A percentile compares a stretch with the other conserved stretches of the same genome.
These are phyloP conservation scores for Periphyllus acericola DNA, from an alignment of 2,888 invertebrate species.

Conservation along the genomic window DNA sequence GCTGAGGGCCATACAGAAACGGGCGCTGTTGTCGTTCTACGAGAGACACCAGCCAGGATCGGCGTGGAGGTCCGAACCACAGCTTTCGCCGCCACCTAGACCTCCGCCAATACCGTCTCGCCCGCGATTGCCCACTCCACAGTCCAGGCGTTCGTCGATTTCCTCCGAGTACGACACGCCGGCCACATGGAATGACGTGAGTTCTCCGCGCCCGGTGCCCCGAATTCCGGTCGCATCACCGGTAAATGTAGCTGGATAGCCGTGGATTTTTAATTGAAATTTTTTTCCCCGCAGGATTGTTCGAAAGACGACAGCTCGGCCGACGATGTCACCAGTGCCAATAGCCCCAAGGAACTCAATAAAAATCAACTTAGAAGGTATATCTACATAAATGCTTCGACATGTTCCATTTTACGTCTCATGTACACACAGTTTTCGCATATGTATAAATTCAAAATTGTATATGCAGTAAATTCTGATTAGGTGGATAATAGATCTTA, in stretches of 20 bases:
- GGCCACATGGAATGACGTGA: constrained; percentile 65
- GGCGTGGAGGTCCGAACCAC: constrained; percentile 73
- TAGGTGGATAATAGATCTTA: no score
- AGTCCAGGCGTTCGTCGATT: constrained; percentile 73
- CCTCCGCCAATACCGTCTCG: constrained; percentile 65
- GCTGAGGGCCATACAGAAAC: constrained; percentile 83
- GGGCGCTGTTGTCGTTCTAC: constrained; percentile 82
- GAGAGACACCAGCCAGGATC: constrained; percentile 74
- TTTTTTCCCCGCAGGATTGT: constrained; percentile 24
- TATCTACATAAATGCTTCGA: background rate
- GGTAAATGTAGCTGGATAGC: constrained; percentile 42
- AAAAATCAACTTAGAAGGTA: constrained; percentile 54
- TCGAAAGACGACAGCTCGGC: constrained; percentile 44
- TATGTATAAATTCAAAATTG: no score
- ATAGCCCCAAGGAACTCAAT: constrained; percentile 40
- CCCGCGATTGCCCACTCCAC: constrained; percentile 64
- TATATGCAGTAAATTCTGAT: no score
- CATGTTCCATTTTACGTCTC: background rate
- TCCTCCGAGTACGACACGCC: constrained; percentile 74
- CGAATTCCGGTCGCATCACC: constrained; percentile 65
- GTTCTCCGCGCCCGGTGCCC: constrained; percentile 10
- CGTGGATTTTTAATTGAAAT: background rate
- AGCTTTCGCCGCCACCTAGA: constrained; percentile 68
- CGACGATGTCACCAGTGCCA: constrained; percentile 16
- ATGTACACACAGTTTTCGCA: no score